phyloP scores from a whole-genome alignment of 2,797 vertebrate genomes.

The Microctenopoma stevenorrisi region DNA sequence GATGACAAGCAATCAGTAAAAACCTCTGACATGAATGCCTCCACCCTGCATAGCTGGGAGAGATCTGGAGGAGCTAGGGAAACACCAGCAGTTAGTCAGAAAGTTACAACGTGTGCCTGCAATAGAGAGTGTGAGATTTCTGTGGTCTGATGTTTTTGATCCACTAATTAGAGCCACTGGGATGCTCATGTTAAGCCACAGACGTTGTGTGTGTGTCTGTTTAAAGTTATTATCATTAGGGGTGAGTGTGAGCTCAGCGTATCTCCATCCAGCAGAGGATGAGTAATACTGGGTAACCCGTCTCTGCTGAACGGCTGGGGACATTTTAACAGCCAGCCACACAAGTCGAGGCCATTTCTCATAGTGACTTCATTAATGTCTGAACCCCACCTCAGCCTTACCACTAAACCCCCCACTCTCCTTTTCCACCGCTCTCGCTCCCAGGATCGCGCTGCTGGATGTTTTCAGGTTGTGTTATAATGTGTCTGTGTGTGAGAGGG shows the following conservation, averaged over 20 bases:
- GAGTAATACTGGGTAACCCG: constrained; percentile 65
- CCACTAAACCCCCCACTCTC: constrained; percentile 11
- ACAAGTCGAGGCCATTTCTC: constrained; percentile 78
- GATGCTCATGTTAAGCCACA: constrained; percentile 53
- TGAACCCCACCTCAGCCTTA: constrained; percentile 23
- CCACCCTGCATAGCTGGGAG: constrained; percentile 34
- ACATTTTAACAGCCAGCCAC: constrained; percentile 75
- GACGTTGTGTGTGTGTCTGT: constrained; percentile 21
- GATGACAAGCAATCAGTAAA: constrained; percentile 73
- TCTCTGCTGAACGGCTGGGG: constrained; percentile 57
- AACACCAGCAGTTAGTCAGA: constrained; percentile 23
- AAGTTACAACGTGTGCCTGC: constrained; percentile 9
- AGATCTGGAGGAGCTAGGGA: constrained; percentile 14
- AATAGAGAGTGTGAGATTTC: not conserved
- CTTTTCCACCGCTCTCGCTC: not conserved
- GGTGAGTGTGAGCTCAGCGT: constrained; percentile 62
- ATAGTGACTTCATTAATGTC: constrained; percentile 78
- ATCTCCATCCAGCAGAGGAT: constrained; percentile 51
- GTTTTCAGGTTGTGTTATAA: constrained; percentile 19
- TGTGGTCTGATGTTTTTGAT: constrained; percentile 49
- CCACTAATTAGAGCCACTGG: constrained; percentile 60
- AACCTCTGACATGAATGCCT: constrained; percentile 66
- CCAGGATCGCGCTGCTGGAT: constrained; percentile 14
- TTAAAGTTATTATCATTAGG: constrained; percentile 64
- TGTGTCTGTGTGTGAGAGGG: constrained; percentile 5